Conservation (phyloP, 1,140 invertebrate genomes). For the Trichonephila clavipes region DNA sequence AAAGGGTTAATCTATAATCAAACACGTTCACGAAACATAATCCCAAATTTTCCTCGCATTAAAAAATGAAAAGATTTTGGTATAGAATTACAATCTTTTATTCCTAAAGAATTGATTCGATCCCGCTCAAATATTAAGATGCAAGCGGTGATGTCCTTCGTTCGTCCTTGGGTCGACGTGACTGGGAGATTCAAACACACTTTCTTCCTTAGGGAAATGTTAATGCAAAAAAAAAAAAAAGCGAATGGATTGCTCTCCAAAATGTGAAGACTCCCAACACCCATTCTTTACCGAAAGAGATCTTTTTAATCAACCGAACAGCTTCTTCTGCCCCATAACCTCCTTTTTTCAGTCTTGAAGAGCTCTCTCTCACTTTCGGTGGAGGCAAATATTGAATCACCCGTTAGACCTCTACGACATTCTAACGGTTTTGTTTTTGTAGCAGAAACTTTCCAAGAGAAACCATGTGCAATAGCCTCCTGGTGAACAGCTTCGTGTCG, state of each 20-base stretch:
- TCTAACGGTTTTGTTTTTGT: not conserved
- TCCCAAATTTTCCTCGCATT: no score
- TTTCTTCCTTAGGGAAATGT: not conserved
- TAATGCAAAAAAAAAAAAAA: not conserved
- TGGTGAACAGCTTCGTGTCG: no score
- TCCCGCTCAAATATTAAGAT: not conserved
- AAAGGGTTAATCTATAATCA: no score
- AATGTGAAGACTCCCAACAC: slow-evolving; percentile 8
- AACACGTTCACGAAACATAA: no score
- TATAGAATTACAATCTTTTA: no score
- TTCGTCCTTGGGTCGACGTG: not conserved
- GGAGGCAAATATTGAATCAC: slow-evolving; percentile 18
- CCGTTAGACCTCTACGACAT: not conserved
- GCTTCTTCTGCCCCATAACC: not conserved
- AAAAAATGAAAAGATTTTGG: no score
- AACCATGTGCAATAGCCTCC: no score
- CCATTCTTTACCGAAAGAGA: slow-evolving; percentile 16
- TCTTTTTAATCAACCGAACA: slow-evolving; percentile 13
- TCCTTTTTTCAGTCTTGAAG: not conserved
- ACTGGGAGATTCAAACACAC: not conserved
- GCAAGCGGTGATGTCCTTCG: not conserved
- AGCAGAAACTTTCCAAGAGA: no score
- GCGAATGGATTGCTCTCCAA: not conserved
- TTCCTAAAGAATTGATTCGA: no score
- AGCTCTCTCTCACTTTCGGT: not conserved